Evolutionary conservation across 2,113 vertebrate genomes (phyloP), one percentile per base, ranked within the genome.

Genomic region (Centropristis striata): DNA sequence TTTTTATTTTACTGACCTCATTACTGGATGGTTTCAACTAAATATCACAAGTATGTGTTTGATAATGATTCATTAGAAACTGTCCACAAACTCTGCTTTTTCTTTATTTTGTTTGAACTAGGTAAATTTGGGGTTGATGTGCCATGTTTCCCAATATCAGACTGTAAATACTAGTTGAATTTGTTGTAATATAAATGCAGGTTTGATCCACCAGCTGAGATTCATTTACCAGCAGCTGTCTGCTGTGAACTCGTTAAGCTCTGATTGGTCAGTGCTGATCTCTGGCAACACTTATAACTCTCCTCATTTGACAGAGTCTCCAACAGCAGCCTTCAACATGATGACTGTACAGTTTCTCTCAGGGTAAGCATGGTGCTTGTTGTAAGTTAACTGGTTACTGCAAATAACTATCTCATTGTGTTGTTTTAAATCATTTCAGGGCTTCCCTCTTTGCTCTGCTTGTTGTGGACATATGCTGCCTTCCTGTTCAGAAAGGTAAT

Each of bases 401-500:
- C 1, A 13, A 25, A 37, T 2, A 5, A 12, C 0, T 1, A 5
- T 51, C 0, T 4, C 10, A 3, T 14, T 23, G 6, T 37, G 0
- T 32, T 37, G 0, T 32, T 57, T 68, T 11, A 5, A 41, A 18
- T 6, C 27, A 0, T 47, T 75, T 25, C 37, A 89, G 85, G 75
- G 21, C 5, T 64, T 70, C 44, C 16, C 46, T 86, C 46, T 61
- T 76, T 66, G 74, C 53, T 39, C 10, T 81, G 80, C 76, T 91
- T 42, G 8, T 75, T 53, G 41, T 51, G 51, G 25, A 32, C 11
- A 12, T 57, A 5, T 55, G 37, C 44, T 47, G 81, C 2, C 0
- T 51, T 4, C 84, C 84, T 32, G 1, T 71, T 5, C 59, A 51
- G 2, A 23, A 71, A 64, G 85, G 79, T 87, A 44, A 49, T 1